phyloP scores from a whole-genome alignment of 1,140 invertebrate species.

The Apis florea region DNA sequence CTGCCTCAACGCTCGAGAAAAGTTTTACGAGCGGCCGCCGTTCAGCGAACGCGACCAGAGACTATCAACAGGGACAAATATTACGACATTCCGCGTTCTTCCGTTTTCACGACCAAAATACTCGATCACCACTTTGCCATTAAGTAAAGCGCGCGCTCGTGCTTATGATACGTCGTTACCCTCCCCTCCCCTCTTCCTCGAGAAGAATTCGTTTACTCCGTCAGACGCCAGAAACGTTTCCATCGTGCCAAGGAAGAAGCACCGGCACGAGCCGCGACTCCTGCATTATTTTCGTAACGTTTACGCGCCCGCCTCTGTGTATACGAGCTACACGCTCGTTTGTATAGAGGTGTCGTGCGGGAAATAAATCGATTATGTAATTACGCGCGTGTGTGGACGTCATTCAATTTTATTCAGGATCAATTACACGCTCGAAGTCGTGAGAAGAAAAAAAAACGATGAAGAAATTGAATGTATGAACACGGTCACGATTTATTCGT shows the following conservation, averaged over 20 bases:
- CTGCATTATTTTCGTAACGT: constrained; percentile 60
- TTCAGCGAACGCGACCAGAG: neutral
- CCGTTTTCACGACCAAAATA: constrained; percentile 32
- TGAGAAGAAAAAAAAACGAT: no score
- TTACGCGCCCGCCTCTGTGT: constrained; percentile 37
- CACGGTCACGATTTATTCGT: no score
- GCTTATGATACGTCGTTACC: constrained; percentile 23
- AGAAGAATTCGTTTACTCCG: constrained; percentile 22
- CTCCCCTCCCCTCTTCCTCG: neutral
- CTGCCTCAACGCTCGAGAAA: no score
- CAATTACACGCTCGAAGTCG: neutral
- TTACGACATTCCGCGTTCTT: constrained; percentile 30
- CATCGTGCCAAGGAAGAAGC: constrained; percentile 28
- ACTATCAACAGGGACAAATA: neutral
- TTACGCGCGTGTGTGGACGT: neutral
- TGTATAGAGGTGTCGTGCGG: constrained; percentile 1
- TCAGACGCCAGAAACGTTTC: constrained; percentile 31
- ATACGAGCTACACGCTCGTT: neutral
- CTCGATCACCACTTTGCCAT: constrained; percentile 8
- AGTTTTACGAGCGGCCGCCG: neutral
- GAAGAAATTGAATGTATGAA: no score
- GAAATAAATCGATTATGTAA: neutral
- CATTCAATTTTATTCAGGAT: neutral
- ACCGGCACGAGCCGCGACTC: constrained; percentile 4
- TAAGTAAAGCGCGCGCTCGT: neutral